Base-by-base conservation (phyloP, 2,888 invertebrate species). In the Pyrocoelia pectoralis region DNA sequence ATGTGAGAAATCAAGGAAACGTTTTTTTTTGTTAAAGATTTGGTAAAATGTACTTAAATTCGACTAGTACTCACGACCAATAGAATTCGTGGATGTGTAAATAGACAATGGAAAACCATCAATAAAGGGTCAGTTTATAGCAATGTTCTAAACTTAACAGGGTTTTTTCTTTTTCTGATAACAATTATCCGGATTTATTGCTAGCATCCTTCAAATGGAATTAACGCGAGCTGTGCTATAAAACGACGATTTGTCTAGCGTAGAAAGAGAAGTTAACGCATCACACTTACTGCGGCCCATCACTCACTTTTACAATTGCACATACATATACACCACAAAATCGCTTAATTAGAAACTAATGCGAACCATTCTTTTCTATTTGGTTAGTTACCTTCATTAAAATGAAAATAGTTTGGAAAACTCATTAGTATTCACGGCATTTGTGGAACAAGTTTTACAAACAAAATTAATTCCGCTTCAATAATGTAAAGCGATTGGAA, bases 181-280 rank as follows among this genome's bases (percentile, higher is more conserved):
- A 78, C 77, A 77, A 77, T 77, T 78, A 78, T 78, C 77, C 77
- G 75, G 76, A 79, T 79, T 78, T 77, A 79, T 79, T 74, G 77
- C 70, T 72, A 74, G 72, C 79, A 79, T 79, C 77, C 76, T 75
- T 79, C 79, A 79, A 77, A 76, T 73, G 76, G 78, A 77, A 79
- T 79, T 79, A 79, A 74, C 77, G 76, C 75, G 72, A 72, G 74
- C 76, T 71, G 68, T 68, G 75, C 77, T 76, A 77, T 77, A 78
- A 79, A 78, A 77, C 76, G 74, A 71, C 78, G 74, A 79, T 79
- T 79, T 78, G 76, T 79, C 77, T 77, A 72, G 73, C 59, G 41
- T 51, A 57, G 66, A 58, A 65, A 59, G 57, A 59, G 62, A 65
- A 56, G 67, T 67, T 58, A 65, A 67, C 68, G 62, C 67, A 68